These are phyloP conservation scores for Lathronympha strigana DNA, from an alignment of 2,888 invertebrate species.

Conservation along the genomic window DNA sequence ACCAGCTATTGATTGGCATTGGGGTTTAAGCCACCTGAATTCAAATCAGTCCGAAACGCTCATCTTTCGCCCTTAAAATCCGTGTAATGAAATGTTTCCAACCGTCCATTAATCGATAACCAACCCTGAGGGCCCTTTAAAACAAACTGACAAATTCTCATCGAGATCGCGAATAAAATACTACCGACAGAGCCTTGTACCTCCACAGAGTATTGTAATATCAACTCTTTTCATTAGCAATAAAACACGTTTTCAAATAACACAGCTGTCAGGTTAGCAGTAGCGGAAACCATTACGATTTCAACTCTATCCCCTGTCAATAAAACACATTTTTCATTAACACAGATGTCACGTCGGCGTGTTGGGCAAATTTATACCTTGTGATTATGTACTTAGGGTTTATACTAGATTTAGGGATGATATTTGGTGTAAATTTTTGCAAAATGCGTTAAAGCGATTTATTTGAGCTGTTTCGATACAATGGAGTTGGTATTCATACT, in stretches of 20 bases:
- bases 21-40: too few species aligned
- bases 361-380: background rate
- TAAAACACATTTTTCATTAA: background rate
- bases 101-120: background rate
- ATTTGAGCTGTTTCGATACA: constrained; percentile 7
- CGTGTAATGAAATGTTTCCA: background rate
- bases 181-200: background rate
- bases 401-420: background rate
- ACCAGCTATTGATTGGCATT: too few species aligned
- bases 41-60: too few species aligned
- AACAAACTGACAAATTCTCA: constrained; percentile 17
- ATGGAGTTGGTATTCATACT: constrained; percentile 13
- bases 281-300: too few species aligned
- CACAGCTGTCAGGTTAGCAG: background rate
- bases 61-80: too few species aligned
- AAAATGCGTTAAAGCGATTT: background rate
- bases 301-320: background rate
- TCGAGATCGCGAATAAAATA: constrained; percentile 14
- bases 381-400: background rate
- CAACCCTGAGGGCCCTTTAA: background rate
- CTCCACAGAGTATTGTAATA: background rate
- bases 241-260: background rate
- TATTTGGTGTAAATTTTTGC: too few species aligned
- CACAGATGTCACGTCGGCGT: background rate
- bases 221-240: background rate